phyloP scores from a whole-genome alignment of 2,888 invertebrate genomes.

The Palloptera scutellata region DNA sequence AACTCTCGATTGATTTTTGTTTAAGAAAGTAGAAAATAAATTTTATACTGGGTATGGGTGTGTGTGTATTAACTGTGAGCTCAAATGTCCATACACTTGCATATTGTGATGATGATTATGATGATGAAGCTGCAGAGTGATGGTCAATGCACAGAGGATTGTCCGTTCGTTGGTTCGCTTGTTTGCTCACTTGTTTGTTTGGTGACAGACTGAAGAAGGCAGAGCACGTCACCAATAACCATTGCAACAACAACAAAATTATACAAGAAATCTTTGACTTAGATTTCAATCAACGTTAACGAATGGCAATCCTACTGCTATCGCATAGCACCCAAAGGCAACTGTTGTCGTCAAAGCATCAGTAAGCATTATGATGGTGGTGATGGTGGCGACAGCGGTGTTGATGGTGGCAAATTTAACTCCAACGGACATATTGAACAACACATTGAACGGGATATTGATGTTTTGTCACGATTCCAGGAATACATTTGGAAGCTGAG shows the following conservation, averaged over 20 bases:
- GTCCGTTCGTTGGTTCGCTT: conserved; percentile 2
- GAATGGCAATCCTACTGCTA: neutral
- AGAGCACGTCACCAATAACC: too few species aligned
- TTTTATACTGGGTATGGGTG: too few species aligned
- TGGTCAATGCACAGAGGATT: conserved; percentile 10
- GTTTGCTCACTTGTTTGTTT: conserved; percentile 3
- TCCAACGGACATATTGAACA: neutral
- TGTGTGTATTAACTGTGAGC: too few species aligned
- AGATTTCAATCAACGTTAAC: conserved; percentile 28
- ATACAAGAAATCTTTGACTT: conserved; percentile 26
- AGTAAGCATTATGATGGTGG: neutral
- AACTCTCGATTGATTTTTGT: too few species aligned
- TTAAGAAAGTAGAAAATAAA: neutral
- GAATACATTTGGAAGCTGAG: conserved; percentile 14
- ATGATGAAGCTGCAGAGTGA: conserved; percentile 1
- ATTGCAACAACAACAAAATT: neutral
- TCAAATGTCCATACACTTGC: neutral
- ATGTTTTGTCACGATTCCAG: conserved; percentile 15
- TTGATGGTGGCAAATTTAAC: neutral
- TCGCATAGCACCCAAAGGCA: neutral
- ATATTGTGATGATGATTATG: neutral
- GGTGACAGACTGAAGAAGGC: neutral
- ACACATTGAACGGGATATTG: neutral
- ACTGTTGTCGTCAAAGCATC: neutral
- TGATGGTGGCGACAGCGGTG: neutral